A percentile compares a stretch with the other conserved stretches of the same genome.
These are phyloP conservation scores for Pollicipes pollicipes DNA, from an alignment of 1,140 invertebrate genomes.

Conservation along the genomic window DNA sequence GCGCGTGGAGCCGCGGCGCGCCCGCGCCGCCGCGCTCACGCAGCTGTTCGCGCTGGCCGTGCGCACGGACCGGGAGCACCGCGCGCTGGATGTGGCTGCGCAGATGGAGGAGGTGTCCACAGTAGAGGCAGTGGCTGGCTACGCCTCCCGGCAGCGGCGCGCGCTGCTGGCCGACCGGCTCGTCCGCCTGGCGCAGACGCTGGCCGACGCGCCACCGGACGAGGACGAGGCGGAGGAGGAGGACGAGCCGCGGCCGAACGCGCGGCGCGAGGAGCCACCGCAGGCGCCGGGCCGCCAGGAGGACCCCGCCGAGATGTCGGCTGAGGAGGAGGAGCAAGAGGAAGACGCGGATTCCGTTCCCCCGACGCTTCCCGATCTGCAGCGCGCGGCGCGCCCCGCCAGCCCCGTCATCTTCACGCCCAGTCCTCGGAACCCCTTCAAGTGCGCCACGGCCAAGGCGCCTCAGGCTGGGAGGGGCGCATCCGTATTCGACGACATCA, in stretches of 20 bases:
- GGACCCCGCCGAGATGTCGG: background rate
- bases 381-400: too few relatives aligned
- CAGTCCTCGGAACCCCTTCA: background rate
- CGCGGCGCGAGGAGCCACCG: background rate
- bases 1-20: conserved; percentile 4
- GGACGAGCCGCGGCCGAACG: background rate
- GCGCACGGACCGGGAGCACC: conserved; percentile 58
- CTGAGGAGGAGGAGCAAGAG: conserved; percentile 20
- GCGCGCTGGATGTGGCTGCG: conserved; percentile 70
- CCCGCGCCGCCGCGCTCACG: conserved; percentile 1
- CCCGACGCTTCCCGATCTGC: background rate
- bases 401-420: too few relatives aligned
- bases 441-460: background rate
- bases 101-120: conserved; percentile 55
- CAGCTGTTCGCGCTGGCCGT: conserved; percentile 48
- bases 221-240: conserved; percentile 17
- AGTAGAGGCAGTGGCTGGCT: conserved; percentile 66
- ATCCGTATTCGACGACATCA: background rate
- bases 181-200: conserved; percentile 15
- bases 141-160: conserved; percentile 54
- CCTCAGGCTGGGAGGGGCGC: background rate
- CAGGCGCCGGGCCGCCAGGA: background rate
- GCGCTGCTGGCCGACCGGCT: conserved; percentile 51
- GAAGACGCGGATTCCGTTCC: conserved; percentile 16
- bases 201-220: conserved; percentile 22